phyloP scores from a whole-genome alignment of 1,140 invertebrate species.

The Caenorhabditis inopinata region DNA sequence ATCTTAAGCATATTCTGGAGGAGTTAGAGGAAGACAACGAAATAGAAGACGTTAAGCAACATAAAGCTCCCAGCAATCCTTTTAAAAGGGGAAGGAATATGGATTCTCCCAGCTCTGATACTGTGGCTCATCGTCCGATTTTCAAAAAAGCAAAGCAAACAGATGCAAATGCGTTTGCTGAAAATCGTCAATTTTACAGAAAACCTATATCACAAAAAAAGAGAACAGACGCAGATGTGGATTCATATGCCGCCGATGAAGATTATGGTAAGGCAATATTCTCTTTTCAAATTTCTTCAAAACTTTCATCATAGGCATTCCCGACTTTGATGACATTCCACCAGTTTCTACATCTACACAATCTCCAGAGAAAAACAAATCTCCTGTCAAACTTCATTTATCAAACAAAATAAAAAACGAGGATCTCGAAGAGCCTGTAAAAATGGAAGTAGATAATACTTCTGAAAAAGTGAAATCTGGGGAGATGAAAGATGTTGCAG shows the following conservation, averaged over 20 bases:
- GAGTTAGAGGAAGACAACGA: background rate
- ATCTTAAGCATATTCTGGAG: constrained; percentile 34
- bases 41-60: background rate
- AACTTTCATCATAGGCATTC: too few relatives aligned
- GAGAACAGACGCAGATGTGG: background rate
- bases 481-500: background rate
- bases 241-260: background rate
- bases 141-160: background rate
- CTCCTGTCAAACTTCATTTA: too few relatives aligned
- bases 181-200: background rate
- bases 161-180: background rate
- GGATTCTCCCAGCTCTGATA: background rate
- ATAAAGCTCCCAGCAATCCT: background rate
- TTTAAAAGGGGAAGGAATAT: constrained; percentile 3
- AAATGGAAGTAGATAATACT: constrained; percentile 12
- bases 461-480: background rate
- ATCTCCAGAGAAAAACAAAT: background rate
- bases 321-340: background rate
- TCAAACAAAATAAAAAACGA: background rate
- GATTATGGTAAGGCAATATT: background rate
- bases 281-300: too few relatives aligned
- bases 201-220: background rate
- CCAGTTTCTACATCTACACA: background rate
- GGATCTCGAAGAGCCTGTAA: background rate
- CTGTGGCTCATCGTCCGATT: constrained; percentile 8